These are phyloP conservation scores for Spodoptera picta DNA, from an alignment of 2,888 invertebrate species.

Conservation along the genomic window DNA sequence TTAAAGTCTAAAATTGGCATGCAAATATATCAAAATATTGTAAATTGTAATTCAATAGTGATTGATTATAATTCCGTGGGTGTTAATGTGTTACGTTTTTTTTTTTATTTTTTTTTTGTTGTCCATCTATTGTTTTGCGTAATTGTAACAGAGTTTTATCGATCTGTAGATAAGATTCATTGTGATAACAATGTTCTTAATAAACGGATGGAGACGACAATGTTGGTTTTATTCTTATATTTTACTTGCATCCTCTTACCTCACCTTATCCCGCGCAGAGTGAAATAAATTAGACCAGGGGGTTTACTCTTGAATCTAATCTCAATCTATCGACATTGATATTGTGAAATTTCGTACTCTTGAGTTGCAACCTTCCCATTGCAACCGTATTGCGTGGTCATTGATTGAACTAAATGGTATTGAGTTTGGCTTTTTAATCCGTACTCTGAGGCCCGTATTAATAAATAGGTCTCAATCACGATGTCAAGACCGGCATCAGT, in stretches of 20 bases:
- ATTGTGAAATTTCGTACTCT: no score
- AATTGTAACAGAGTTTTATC: constrained; percentile 85
- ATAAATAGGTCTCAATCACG: no score
- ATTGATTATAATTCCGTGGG: constrained; percentile 44
- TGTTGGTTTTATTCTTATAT: constrained; percentile 58
- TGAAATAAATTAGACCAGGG: no score
- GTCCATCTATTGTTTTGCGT: constrained; percentile 83
- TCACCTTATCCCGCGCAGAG: background rate
- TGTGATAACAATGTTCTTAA: constrained; percentile 84
- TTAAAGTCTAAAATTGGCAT: constrained; percentile 7
- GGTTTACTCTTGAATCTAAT: no score
- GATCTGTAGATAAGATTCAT: constrained; percentile 77
- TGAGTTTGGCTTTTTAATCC: no score
- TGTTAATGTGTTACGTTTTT: constrained; percentile 72
- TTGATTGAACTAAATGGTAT: no score
- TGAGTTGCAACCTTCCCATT: no score
- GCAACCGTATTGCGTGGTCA: no score
- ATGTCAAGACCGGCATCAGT: no score
- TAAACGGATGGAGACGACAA: constrained; percentile 81
- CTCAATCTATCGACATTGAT: no score
- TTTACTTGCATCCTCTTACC: background rate
- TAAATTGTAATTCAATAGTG: constrained; percentile 25
- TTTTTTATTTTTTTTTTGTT: constrained; percentile 80
- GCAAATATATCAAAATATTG: constrained; percentile 16
- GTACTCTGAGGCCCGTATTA: no score